These are phyloP conservation scores for Pavo muticus DNA, from an alignment of 2,113 vertebrate genomes.

Conservation along the genomic window DNA sequence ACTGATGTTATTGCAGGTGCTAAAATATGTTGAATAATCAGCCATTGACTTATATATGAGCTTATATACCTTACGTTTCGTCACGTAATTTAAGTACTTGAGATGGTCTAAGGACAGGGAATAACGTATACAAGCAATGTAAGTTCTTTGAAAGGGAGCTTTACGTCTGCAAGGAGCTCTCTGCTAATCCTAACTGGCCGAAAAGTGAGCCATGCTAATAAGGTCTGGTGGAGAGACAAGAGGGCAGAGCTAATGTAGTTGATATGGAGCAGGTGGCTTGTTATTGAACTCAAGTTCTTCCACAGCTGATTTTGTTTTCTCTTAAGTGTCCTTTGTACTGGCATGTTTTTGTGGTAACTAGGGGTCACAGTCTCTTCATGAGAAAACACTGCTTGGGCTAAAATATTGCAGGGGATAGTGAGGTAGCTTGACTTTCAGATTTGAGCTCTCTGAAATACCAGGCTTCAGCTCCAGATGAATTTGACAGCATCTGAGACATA, in stretches of 20 bases:
- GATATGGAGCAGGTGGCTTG: not conserved
- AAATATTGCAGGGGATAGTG: not conserved
- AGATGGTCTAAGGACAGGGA: not conserved
- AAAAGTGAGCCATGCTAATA: not conserved
- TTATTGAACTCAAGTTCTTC: not conserved
- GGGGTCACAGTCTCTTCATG: not conserved
- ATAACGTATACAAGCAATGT: not conserved
- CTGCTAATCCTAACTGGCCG: not conserved
- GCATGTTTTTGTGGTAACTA: not conserved
- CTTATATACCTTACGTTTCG: not conserved
- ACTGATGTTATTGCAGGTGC: not conserved
- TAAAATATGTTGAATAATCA: not conserved
- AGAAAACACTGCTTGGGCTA: not conserved
- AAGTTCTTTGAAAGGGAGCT: not conserved
- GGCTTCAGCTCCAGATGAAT: not conserved
- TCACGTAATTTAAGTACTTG: not conserved
- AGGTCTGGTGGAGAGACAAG: not conserved
- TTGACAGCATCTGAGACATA: not conserved
- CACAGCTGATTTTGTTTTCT: not conserved
- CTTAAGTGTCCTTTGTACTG: not conserved
- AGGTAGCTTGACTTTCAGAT: not conserved
- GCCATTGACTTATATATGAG: not conserved
- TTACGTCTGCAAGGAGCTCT: not conserved
- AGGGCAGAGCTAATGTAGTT: not conserved
- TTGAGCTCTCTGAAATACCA: not conserved